A percentile compares a stretch with the other conserved stretches of the same genome.
phyloP scores from a whole-genome alignment of 2,888 invertebrate species.

The Anagyrus pseudococci region DNA sequence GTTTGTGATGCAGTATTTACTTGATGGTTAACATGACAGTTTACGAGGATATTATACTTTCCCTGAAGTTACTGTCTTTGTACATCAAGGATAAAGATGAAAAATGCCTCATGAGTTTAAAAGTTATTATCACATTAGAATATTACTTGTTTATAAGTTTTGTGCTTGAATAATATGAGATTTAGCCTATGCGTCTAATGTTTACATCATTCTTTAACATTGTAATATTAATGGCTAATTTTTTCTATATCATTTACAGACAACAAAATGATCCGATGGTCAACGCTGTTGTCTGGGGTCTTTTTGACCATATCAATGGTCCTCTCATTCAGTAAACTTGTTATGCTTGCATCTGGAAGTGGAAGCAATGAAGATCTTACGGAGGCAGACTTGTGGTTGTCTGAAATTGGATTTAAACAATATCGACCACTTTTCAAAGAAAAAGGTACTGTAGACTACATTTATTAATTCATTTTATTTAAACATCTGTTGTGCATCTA shows the following conservation, averaged over 20 bases:
- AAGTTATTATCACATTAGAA: no score
- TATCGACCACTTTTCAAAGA: slow-evolving; percentile 75
- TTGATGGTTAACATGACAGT: no score
- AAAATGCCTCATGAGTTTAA: no score
- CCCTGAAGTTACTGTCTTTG: no score
- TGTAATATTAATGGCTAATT: no score
- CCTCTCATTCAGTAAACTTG: slow-evolving; percentile 56
- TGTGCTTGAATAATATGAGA: neutral
- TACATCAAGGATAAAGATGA: no score
- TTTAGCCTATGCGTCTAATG: no score
- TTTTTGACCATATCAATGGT: slow-evolving; percentile 59
- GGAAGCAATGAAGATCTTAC: slow-evolving; percentile 65
- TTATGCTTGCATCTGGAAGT: slow-evolving; percentile 56
- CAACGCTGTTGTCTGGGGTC: slow-evolving; percentile 58
- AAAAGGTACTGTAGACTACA: slow-evolving; percentile 66
- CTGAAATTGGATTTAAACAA: slow-evolving; percentile 74
- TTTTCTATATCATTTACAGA: slow-evolving; percentile 33
- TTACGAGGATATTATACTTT: no score
- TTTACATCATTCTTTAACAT: no score
- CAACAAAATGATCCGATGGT: slow-evolving; percentile 60
- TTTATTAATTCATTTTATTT: neutral
- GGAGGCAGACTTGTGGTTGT: slow-evolving; percentile 78
- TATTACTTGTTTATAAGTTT: no score
- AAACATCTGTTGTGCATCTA: slow-evolving; percentile 16
- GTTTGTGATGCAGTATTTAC: no score